Conservation (phyloP, 2,888 invertebrate species). For the Cephus spinipes region DNA sequence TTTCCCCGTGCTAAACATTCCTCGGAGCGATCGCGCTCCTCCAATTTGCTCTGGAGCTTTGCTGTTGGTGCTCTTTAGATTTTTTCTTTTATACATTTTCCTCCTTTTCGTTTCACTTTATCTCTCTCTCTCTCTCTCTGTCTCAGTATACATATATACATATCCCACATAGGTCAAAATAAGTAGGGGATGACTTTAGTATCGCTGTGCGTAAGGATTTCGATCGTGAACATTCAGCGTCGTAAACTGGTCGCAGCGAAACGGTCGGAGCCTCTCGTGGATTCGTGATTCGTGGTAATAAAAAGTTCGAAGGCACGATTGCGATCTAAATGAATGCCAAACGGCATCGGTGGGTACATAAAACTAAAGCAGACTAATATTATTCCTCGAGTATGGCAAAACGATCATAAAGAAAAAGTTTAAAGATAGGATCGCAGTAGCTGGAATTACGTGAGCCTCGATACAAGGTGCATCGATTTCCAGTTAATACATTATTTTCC, state of each 20-base stretch:
- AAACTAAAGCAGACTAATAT: neutral
- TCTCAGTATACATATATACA: neutral
- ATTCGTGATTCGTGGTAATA: constrained; percentile 59
- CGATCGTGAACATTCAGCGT: neutral
- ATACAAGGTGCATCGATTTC: neutral
- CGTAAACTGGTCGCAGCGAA: too few relatives aligned
- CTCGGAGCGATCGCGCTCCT: constrained; percentile 16
- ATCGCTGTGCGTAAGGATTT: neutral
- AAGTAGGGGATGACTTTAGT: neutral
- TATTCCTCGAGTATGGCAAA: neutral
- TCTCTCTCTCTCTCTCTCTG: too few relatives aligned
- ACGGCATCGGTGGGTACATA: constrained; percentile 15
- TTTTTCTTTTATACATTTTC: neutral
- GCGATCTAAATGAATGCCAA: constrained; percentile 54
- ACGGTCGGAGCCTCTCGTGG: neutral
- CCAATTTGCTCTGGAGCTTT: constrained; percentile 5
- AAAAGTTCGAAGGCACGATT: constrained; percentile 39
- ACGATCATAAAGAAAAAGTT: neutral
- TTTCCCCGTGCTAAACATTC: constrained; percentile 8
- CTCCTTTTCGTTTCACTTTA: neutral
- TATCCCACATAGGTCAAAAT: neutral
- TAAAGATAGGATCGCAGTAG: neutral
- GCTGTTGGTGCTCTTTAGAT: neutral
- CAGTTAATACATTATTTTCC: neutral
- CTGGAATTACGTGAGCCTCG: neutral